Evolutionary conservation across 2,888 invertebrate genomes (phyloP).

Genomic region (Napeogenes inachia): DNA sequence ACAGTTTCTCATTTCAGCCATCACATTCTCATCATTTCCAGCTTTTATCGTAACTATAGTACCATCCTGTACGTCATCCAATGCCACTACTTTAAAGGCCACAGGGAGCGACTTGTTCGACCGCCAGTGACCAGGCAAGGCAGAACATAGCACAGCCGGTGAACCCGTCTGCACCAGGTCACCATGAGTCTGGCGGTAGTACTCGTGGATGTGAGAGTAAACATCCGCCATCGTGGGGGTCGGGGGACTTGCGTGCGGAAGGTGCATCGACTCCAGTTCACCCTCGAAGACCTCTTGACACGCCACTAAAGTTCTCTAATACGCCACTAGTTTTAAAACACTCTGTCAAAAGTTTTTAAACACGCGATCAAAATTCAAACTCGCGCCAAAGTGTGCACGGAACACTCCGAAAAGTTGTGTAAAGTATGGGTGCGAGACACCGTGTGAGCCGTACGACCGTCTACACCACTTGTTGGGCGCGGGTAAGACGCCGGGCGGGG

Average conservation of each 20-base stretch:
- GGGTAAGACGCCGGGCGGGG: constrained; percentile 71
- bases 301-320: constrained; percentile 64
- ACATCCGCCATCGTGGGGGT: constrained; percentile 84
- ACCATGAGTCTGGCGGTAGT: constrained; percentile 92
- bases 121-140: constrained; percentile 96
- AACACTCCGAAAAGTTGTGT: constrained; percentile 65
- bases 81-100: constrained; percentile 95
- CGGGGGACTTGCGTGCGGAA: constrained; percentile 78
- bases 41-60: constrained; percentile 95
- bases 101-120: constrained; percentile 98
- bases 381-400: constrained; percentile 60
- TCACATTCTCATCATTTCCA: constrained; percentile 98
- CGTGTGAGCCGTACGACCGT: constrained; percentile 45
- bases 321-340: constrained; percentile 62
- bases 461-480: constrained; percentile 72
- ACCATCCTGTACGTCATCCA: constrained; percentile 96
- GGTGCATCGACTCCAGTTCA: constrained; percentile 80
- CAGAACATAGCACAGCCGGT: constrained; percentile 96
- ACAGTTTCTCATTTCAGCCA: constrained; percentile 95
- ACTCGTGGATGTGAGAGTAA: constrained; percentile 85
- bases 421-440: constrained; percentile 69
- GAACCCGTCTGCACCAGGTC: constrained; percentile 96
- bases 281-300: constrained; percentile 58
- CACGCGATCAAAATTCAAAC: constrained; percentile 55
- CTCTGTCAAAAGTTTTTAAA: constrained; percentile 50